These are phyloP conservation scores for Herminia tarsipennalis DNA, from an alignment of 2,888 invertebrate species.

Conservation along the genomic window DNA sequence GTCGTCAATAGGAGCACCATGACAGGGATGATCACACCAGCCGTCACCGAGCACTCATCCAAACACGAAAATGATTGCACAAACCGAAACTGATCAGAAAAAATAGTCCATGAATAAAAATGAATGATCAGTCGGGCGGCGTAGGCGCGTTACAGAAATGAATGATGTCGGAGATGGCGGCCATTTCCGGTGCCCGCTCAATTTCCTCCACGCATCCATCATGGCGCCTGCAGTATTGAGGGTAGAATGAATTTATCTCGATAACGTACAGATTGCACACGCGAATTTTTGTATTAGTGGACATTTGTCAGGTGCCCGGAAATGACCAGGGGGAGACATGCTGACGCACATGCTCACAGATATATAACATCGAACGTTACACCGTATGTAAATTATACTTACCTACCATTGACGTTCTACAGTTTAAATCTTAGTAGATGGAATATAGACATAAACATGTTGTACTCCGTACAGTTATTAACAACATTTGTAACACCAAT, in stretches of 20 bases:
- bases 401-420: too few species aligned
- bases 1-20: too few species aligned
- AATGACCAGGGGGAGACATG: conserved; percentile 1
- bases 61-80: conserved; percentile 5
- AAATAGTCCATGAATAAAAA: conserved; percentile 36
- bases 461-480: too few species aligned
- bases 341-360: neutral
- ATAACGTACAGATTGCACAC: conserved; percentile 41
- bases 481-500: too few species aligned
- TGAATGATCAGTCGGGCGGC: conserved; percentile 36
- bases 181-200: conserved; percentile 50
- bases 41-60: too few species aligned
- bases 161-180: conserved; percentile 37
- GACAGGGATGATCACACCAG: neutral
- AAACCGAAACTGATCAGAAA: conserved; percentile 13
- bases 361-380: too few species aligned
- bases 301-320: conserved; percentile 10
- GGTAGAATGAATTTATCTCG: conserved; percentile 22
- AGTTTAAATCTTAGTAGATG: too few species aligned
- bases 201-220: conserved; percentile 56
- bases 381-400: too few species aligned
- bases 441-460: too few species aligned
- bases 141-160: conserved; percentile 32
- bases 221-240: conserved; percentile 25
- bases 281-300: conserved; percentile 28